Evolutionary conservation across 2,113 vertebrate genomes (phyloP).

Genomic region (Andinoacara biseriatus): DNA sequence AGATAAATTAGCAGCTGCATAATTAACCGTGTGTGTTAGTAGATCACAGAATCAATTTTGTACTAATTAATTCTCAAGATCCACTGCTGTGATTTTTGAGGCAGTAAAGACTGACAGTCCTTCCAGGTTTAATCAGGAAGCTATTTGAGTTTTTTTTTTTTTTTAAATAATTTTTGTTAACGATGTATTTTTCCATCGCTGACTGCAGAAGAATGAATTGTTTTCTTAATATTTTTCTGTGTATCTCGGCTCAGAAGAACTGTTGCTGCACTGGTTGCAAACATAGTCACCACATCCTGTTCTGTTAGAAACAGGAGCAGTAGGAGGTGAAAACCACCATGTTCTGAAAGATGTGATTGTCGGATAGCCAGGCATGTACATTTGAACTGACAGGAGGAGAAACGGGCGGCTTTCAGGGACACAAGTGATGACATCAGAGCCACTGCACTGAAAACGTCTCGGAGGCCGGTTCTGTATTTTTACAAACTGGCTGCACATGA

Average conservation of each 20-base stretch:
- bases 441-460: neutral
- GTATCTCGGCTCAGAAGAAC: neutral
- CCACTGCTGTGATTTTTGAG: neutral
- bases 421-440: neutral
- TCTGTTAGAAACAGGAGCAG: neutral
- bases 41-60: neutral
- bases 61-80: neutral
- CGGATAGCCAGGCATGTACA: neutral
- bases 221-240: neutral
- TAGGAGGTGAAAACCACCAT: neutral
- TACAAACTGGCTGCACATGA: constrained; percentile 1
- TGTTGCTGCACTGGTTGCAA: neutral
- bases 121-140: neutral
- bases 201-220: neutral
- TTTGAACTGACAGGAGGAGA: neutral
- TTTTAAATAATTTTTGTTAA: rapidly evolving
- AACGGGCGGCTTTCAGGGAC: neutral
- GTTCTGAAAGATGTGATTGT: neutral
- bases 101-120: neutral
- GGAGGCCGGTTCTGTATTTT: constrained; percentile 15
- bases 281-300: neutral
- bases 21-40: neutral
- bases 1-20: constrained; percentile 14
- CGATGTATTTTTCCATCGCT: neutral
- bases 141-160: neutral